These are phyloP conservation scores for Cephus nigrinus DNA, from an alignment of 2,888 invertebrate genomes.

Conservation along the genomic window DNA sequence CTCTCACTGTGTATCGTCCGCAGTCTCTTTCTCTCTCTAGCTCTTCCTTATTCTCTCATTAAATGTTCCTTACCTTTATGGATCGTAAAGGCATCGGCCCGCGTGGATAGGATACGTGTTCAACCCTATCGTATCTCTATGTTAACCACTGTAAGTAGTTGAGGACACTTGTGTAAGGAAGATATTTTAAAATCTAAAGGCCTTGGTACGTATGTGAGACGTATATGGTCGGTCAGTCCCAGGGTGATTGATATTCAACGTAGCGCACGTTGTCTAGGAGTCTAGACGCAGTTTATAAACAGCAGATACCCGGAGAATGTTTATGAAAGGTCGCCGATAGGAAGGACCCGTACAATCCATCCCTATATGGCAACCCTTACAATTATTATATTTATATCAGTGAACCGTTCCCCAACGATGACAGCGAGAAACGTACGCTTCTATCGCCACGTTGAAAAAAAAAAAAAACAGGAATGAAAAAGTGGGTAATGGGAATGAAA, in stretches of 20 bases:
- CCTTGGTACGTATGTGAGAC: neutral
- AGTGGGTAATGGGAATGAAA: neutral
- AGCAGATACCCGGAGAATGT: constrained; percentile 11
- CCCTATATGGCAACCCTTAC: neutral
- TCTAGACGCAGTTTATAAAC: constrained; percentile 20
- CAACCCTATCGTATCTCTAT: neutral
- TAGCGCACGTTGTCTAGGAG: constrained; percentile 11
- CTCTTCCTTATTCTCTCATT: neutral
- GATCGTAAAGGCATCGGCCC: neutral
- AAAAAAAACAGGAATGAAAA: neutral
- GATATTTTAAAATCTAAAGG: neutral
- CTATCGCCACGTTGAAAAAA: neutral
- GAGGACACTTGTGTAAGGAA: neutral
- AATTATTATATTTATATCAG: neutral
- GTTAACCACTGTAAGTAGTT: neutral
- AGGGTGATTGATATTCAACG: constrained; percentile 17
- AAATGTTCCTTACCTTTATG: neutral
- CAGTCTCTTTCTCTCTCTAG: neutral
- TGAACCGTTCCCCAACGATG: neutral
- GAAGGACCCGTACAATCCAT: neutral
- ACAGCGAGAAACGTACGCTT: neutral
- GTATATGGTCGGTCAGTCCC: neutral
- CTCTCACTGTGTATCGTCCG: neutral
- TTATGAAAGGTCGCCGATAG: constrained; percentile 3
- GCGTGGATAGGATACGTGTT: neutral